Evolutionary conservation across 2,888 invertebrate species (phyloP).

Genomic region (Molorchus minor): DNA sequence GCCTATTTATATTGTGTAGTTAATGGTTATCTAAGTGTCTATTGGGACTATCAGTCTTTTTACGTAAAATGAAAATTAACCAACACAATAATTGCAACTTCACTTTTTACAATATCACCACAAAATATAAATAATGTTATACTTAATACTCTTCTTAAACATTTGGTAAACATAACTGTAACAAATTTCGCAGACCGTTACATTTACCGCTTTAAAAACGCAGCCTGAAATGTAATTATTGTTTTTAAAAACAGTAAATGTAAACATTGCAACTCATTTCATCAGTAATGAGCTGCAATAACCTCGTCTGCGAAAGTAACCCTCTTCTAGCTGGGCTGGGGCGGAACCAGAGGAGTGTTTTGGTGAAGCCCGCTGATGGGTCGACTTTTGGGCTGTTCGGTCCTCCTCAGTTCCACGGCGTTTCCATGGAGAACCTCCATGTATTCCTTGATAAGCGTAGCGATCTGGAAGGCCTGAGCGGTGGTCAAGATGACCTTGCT

Average conservation of each 20-base stretch:
- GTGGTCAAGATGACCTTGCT: conserved; percentile 92
- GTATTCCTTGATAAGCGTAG: conserved; percentile 91
- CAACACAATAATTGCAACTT: conserved; percentile 34
- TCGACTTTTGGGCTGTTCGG: conserved; percentile 58
- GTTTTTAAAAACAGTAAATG: conserved; percentile 2
- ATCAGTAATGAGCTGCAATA: conserved; percentile 52
- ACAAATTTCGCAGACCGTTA: conserved; percentile 40
- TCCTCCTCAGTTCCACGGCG: conserved; percentile 53
- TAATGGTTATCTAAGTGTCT: conserved; percentile 16
- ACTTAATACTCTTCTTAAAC: conserved; percentile 39
- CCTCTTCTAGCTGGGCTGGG: conserved; percentile 68
- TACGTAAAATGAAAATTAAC: conserved; percentile 37
- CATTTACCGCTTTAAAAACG: conserved; percentile 19
- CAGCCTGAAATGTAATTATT: background rate
- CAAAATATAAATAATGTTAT: conserved; percentile 32
- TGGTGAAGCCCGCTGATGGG: conserved; percentile 63
- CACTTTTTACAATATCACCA: conserved; percentile 26
- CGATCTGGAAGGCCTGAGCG: conserved; percentile 92
- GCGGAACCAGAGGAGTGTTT: conserved; percentile 68
- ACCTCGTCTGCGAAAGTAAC: conserved; percentile 64
- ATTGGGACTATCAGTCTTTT: conserved; percentile 50
- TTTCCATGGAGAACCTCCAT: conserved; percentile 67
- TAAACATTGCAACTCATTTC: conserved; percentile 3
- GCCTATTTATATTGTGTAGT: no score
- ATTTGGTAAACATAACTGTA: conserved; percentile 32